Conservation (phyloP, 2,113 vertebrate genomes). For the Melanotaenia duboulayi region DNA sequence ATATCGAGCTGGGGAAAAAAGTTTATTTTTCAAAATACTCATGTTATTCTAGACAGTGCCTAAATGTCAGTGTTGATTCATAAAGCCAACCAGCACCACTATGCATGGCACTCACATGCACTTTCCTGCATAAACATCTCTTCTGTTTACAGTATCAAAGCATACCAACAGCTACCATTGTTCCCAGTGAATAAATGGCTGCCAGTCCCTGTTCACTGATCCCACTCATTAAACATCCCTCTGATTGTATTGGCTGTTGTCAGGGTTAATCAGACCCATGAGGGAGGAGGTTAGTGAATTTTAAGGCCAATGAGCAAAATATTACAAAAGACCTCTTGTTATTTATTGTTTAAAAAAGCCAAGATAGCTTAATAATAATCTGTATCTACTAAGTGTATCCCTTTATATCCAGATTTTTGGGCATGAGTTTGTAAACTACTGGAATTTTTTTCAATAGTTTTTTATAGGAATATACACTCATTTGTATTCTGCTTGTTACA, state of each 20-base stretch:
- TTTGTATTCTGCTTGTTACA: neutral
- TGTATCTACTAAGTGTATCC: neutral
- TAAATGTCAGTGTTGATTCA: neutral
- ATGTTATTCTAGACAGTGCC: no score
- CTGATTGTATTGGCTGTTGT: constrained; percentile 39
- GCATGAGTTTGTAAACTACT: neutral
- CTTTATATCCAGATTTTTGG: neutral
- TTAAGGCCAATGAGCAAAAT: constrained; percentile 35
- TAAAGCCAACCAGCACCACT: neutral
- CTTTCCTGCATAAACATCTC: no score
- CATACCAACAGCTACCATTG: constrained; percentile 18
- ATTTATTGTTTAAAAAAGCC: neutral
- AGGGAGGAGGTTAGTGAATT: constrained; percentile 37
- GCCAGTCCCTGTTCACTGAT: constrained; percentile 51
- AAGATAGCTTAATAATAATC: constrained; percentile 26
- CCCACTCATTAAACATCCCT: constrained; percentile 53
- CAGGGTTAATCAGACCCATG: constrained; percentile 52
- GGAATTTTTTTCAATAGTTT: neutral
- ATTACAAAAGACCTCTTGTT: neutral
- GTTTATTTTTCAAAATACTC: no score
- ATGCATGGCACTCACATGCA: neutral
- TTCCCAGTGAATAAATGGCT: constrained; percentile 22
- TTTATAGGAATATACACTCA: neutral
- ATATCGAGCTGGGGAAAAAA: no score
- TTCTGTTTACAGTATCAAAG: neutral